phyloP scores from a whole-genome alignment of 2,113 vertebrate genomes.

The Colius striatus region DNA sequence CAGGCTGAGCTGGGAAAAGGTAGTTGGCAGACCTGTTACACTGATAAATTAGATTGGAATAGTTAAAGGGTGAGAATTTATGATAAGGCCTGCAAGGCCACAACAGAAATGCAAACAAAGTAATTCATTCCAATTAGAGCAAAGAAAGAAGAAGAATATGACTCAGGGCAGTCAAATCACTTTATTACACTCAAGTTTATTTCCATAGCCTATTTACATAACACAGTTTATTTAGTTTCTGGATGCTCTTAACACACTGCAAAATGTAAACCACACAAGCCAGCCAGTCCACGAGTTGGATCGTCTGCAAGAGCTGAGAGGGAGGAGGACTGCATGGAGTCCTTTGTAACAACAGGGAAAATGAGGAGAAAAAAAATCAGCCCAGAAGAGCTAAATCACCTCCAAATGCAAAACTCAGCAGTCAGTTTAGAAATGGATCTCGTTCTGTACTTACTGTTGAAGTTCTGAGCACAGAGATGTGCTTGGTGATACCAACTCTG shows the following conservation, averaged over 20 bases:
- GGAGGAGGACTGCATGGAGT: slow-evolving; percentile 78
- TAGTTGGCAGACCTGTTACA: neutral
- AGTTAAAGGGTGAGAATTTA: neutral
- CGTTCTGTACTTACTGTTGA: slow-evolving; percentile 58
- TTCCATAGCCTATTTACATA: neutral
- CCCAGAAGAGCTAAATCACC: slow-evolving; percentile 75
- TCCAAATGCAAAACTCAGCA: slow-evolving; percentile 74
- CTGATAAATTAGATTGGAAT: neutral
- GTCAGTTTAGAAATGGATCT: slow-evolving; percentile 70
- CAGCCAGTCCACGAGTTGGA: slow-evolving; percentile 76
- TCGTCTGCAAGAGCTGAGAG: slow-evolving; percentile 78
- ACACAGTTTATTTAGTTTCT: neutral
- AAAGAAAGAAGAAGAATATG: neutral
- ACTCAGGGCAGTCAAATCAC: neutral
- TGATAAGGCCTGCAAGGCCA: neutral
- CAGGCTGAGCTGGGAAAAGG: neutral
- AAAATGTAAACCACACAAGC: slow-evolving; percentile 63
- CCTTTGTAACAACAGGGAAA: slow-evolving; percentile 63
- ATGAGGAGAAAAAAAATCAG: neutral
- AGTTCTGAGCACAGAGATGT: neutral
- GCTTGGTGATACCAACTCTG: neutral
- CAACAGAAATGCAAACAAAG: neutral
- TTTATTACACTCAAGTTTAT: neutral
- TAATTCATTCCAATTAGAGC: neutral
- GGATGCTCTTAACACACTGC: neutral